Evolutionary conservation across 2,113 vertebrate species (phyloP).

Genomic region (Tachycineta bicolor): DNA sequence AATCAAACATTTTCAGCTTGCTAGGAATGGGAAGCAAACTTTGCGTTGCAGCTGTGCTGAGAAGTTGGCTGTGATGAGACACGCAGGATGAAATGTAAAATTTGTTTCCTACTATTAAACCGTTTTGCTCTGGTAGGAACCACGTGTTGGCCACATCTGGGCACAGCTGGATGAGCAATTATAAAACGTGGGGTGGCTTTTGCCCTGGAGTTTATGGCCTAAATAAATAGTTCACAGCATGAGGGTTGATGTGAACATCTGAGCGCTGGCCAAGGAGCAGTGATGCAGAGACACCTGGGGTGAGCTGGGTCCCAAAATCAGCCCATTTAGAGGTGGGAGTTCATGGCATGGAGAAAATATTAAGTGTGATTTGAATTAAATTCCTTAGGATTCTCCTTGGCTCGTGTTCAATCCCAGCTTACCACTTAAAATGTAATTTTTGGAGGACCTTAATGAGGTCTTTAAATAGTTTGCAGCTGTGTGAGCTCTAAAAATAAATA

Average conservation of each 20-base stretch:
- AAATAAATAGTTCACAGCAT: background rate
- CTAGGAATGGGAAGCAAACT: background rate
- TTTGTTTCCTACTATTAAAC: background rate
- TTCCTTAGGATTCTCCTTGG: background rate
- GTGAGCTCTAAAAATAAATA: background rate
- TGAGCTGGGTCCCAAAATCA: background rate
- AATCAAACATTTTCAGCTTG: background rate
- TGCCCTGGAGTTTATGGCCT: background rate
- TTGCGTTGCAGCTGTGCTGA: background rate
- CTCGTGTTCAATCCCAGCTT: background rate
- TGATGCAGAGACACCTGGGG: background rate
- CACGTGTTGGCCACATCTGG: background rate
- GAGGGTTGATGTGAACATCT: background rate
- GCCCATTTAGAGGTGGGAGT: accelerated
- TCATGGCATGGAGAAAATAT: background rate
- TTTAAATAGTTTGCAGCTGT: background rate
- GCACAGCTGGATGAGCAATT: accelerated
- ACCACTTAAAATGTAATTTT: background rate
- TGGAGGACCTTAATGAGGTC: background rate
- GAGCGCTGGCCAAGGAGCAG: background rate
- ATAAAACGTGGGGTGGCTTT: background rate
- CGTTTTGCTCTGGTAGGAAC: background rate
- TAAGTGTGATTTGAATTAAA: background rate
- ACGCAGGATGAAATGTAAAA: accelerated
- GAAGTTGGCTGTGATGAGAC: background rate